Conservation (phyloP, 2,888 invertebrate species). For the Lydus trimaculatus region DNA sequence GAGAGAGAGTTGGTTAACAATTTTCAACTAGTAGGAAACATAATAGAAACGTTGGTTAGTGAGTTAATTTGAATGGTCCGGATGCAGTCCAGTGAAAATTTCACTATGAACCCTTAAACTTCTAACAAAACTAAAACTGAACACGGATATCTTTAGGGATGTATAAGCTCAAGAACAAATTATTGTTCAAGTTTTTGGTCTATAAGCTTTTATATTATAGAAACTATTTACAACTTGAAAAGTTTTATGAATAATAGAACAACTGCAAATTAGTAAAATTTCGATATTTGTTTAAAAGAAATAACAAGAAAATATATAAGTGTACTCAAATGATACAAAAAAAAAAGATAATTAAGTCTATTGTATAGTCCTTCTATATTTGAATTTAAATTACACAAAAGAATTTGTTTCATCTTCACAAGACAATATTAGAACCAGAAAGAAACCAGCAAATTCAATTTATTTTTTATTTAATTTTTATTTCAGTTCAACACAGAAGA, state of each 20-base stretch:
- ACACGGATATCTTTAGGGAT: not conserved
- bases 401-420: slow-evolving; percentile 21
- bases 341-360: slow-evolving; percentile 5
- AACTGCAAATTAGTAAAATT: not conserved
- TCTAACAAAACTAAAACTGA: not conserved
- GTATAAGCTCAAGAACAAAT: not conserved
- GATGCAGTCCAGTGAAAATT: not conserved
- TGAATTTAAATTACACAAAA: slow-evolving; percentile 24
- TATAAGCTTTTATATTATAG: not conserved
- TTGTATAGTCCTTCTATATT: slow-evolving; percentile 10
- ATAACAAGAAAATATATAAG: too few species aligned
- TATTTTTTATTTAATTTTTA: slow-evolving; percentile 28
- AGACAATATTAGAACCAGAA: slow-evolving; percentile 23
- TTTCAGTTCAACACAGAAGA: slow-evolving; percentile 20
- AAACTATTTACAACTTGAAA: not conserved
- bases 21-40: not conserved
- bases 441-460: slow-evolving; percentile 25
- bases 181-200: slow-evolving; percentile 5
- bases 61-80: not conserved
- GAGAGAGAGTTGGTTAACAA: not conserved
- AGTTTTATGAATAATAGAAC: not conserved
- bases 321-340: not conserved
- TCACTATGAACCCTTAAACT: not conserved
- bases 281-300: too few species aligned
- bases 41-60: not conserved